phyloP scores from a whole-genome alignment of 2,113 vertebrate genomes.

The Gnathonemus echidnorhynchus region DNA sequence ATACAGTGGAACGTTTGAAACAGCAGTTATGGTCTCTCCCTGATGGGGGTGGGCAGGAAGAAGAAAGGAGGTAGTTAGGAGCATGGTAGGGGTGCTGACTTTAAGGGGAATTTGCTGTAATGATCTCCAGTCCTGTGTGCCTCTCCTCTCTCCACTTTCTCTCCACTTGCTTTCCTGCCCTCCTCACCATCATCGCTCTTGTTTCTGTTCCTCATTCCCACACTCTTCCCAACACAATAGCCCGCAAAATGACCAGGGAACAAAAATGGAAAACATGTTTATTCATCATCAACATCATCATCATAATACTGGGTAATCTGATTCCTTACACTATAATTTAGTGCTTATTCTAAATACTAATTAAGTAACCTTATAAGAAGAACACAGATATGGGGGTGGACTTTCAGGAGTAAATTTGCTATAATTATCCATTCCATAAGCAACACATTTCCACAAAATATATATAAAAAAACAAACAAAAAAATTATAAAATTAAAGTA shows the following conservation, averaged over 20 bases:
- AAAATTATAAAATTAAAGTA: neutral
- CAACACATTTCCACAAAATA: neutral
- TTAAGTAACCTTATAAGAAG: constrained; percentile 3
- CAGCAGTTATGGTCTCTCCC: neutral
- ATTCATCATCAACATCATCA: constrained; percentile 10
- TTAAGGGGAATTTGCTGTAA: neutral
- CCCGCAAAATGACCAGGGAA: neutral
- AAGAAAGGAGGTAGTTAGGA: neutral
- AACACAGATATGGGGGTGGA: neutral
- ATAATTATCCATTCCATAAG: neutral
- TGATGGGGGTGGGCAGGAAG: neutral
- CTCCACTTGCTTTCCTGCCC: neutral
- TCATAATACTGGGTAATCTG: neutral
- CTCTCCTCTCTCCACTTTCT: neutral
- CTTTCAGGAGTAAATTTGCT: neutral
- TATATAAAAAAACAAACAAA: neutral
- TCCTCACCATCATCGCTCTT: neutral
- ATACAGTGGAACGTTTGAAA: neutral
- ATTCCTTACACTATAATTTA: neutral
- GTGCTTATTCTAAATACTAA: neutral
- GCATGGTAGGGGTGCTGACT: neutral
- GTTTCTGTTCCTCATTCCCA: neutral
- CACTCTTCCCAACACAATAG: neutral
- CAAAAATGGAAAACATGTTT: constrained; percentile 4
- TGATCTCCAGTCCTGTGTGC: neutral